phyloP scores from a whole-genome alignment of 2,113 vertebrate species.

The Odontophorus gujanensis region DNA sequence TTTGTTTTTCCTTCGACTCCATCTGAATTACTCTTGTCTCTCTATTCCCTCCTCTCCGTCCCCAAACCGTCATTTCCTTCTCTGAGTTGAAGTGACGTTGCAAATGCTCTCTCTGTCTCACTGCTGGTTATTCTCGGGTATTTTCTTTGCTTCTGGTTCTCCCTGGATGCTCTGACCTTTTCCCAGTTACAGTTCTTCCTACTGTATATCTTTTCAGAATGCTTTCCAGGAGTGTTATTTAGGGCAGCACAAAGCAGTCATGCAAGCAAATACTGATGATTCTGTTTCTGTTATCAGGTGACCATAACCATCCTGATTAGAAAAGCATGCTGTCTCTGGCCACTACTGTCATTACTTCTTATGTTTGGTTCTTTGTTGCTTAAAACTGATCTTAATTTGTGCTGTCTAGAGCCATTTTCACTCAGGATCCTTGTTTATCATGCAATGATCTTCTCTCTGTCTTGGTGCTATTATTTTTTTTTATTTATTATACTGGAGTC shows the following conservation, averaged over 20 bases:
- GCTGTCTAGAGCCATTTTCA: neutral
- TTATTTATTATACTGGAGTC: neutral
- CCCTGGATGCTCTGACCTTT: neutral
- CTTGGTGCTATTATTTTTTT: neutral
- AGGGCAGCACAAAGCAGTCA: neutral
- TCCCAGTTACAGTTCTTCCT: neutral
- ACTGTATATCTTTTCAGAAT: neutral
- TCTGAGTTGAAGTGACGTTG: neutral
- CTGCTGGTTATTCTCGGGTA: neutral
- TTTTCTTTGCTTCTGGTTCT: neutral
- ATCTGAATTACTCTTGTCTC: neutral
- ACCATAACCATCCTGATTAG: neutral
- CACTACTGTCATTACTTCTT: neutral
- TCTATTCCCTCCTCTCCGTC: neutral
- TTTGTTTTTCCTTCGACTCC: neutral
- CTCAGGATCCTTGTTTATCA: neutral
- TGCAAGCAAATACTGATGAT: neutral
- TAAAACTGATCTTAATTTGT: neutral
- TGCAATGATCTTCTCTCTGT: neutral
- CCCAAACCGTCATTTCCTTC: neutral
- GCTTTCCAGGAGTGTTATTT: neutral
- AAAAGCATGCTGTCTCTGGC: neutral
- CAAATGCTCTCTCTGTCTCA: neutral
- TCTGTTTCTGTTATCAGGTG: neutral
- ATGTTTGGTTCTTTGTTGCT: neutral